Evolutionary conservation across 2,888 invertebrate genomes (phyloP).

Genomic region (Ectemnius continuus): DNA sequence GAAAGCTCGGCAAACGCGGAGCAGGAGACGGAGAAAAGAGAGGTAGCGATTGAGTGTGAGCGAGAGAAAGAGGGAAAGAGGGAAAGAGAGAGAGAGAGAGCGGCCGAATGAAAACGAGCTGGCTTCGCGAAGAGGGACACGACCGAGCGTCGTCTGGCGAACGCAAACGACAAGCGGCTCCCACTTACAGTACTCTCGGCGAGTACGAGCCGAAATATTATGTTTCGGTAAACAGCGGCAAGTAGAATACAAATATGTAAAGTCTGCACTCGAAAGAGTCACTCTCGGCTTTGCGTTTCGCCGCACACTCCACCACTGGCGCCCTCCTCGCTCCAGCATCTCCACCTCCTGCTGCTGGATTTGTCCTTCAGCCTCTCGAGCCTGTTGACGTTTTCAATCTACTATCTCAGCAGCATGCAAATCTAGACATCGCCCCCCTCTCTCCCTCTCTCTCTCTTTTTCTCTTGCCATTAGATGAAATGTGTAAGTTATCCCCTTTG

Average conservation of each 20-base stretch:
- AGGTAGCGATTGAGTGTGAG: constrained; percentile 13
- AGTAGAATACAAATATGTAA: constrained; percentile 76
- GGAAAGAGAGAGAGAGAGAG: constrained; percentile 8
- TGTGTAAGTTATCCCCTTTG: constrained; percentile 33
- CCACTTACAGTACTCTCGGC: constrained; percentile 49
- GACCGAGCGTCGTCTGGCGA: constrained; percentile 57
- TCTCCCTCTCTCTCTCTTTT: no score
- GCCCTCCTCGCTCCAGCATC: no score
- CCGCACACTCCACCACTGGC: constrained; percentile 36
- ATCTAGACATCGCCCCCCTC: constrained; percentile 43
- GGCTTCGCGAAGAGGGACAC: constrained; percentile 18
- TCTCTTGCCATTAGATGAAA: constrained; percentile 10
- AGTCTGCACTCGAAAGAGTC: constrained; percentile 62
- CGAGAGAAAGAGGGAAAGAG: constrained; percentile 18
- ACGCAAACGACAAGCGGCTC: constrained; percentile 63
- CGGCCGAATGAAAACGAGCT: constrained; percentile 24
- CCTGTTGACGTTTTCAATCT: constrained; percentile 75
- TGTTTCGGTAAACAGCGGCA: constrained; percentile 75
- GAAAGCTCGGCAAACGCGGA: no score
- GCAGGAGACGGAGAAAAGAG: not conserved
- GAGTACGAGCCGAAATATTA: constrained; percentile 73
- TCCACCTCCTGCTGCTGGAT: constrained; percentile 44
- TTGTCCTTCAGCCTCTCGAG: constrained; percentile 67
- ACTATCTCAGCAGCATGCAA: constrained; percentile 53
- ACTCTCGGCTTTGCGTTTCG: constrained; percentile 56